Base-by-base conservation (phyloP, 1,140 invertebrate species). In the Thaumetopoea pityocampa region DNA sequence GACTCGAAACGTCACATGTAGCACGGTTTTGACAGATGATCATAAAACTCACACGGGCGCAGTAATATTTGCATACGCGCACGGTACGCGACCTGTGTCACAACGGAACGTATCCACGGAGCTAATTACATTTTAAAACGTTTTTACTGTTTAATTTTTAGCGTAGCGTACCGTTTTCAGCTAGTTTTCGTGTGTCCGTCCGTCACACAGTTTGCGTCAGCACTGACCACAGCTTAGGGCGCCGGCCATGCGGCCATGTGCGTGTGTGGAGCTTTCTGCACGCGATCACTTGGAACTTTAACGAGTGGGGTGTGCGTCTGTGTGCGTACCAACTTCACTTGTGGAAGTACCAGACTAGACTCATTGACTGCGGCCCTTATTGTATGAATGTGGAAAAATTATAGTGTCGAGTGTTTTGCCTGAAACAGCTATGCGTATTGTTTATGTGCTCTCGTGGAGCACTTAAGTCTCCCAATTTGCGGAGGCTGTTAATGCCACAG, bases 321-420 rank as follows among this genome's bases (percentile, higher is more conserved):
- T 83, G 79, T 76, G 79, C 63, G 74, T 78, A 42, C 40, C 43
- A 62, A 67, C 59, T 72, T 68, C 57, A 73, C 74, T 71, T 77
- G 73, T 77, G 69, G 43, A 71, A 64, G 73, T 79, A 72, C 52
- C 63, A 69, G 76, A 67, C 77, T 81, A 83, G 77, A 83, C 79
- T 83, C 79, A 83, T 84, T 84, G 79, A 84, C 79, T 84, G 74
- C 73, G 67, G 67, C 74, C 77, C 77, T 81, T 80, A 78, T 84
- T 79, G 79, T 84, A 81, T 84, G 71, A 81, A 84, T 81, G 79
- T 84, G 79, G 79, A 84, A 84, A 84, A 84, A 84, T 84, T 81
- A 84, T 84, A 73, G 77, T 68, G 61, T 67, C 58, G 60, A 71
- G 60, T 83, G 74, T 79, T 80, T 83, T 70, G 74, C 77, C 74